A percentile compares a stretch with the other conserved stretches of the same genome.
phyloP scores from a whole-genome alignment of 2,797 vertebrate species.

The Microchirus variegatus region DNA sequence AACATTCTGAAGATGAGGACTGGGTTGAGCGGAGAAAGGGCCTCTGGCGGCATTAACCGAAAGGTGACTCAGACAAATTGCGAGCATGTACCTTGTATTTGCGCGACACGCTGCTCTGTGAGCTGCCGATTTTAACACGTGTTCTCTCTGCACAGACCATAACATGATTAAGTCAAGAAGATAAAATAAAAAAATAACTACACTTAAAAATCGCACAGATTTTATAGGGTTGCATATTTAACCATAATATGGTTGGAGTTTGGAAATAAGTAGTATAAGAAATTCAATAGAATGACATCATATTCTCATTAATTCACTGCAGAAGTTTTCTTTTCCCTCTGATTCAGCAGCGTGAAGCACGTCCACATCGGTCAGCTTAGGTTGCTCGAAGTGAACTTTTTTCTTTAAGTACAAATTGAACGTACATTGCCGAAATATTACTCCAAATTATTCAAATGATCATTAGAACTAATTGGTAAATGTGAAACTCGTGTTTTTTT shows the following conservation, averaged over 20 bases:
- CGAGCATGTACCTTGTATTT: conserved; percentile 4
- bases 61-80: conserved; percentile 24
- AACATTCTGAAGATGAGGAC: conserved; percentile 17
- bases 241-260: background rate
- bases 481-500: conserved; percentile 27
- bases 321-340: background rate
- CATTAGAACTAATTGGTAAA: conserved; percentile 43
- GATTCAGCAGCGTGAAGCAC: background rate
- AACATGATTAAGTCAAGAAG: background rate
- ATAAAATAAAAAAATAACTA: too few species aligned
- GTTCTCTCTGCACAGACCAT: background rate
- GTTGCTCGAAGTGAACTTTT: background rate
- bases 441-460: conserved; percentile 33
- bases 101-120: background rate
- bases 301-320: background rate
- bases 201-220: background rate
- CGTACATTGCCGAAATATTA: conserved; percentile 28
- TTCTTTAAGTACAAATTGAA: conserved; percentile 2
- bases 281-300: background rate
- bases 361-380: background rate
- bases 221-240: background rate
- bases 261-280: background rate
- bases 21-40: conserved; percentile 14
- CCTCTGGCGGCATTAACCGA: conserved; percentile 27
- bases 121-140: too few species aligned